phyloP scores from a whole-genome alignment of 1,140 invertebrate species.

The Dendroctonus valens region DNA sequence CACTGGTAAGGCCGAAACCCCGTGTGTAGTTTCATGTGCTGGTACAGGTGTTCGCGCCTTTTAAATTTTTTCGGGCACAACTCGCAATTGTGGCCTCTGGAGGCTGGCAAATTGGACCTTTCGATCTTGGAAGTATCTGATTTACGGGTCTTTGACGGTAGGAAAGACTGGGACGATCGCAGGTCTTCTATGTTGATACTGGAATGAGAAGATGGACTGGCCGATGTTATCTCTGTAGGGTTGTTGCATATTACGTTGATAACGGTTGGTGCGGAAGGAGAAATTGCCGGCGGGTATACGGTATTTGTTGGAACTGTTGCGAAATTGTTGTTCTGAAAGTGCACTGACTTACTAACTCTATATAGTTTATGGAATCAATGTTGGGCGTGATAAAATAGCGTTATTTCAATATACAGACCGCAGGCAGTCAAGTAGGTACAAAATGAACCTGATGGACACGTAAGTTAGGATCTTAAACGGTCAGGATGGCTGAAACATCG shows the following conservation, averaged over 20 bases:
- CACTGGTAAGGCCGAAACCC: constrained; percentile 69
- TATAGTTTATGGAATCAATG: not conserved
- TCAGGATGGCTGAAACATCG: constrained; percentile 53
- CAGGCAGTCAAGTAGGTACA: too few relatives aligned
- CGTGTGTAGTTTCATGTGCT: constrained; percentile 64
- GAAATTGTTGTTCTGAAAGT: constrained; percentile 17
- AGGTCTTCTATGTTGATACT: constrained; percentile 27
- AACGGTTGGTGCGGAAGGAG: not conserved
- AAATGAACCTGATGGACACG: too few relatives aligned
- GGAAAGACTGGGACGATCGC: not conserved
- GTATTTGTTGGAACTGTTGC: constrained; percentile 1
- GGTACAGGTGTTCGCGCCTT: constrained; percentile 60
- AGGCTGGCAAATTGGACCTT: constrained; percentile 11
- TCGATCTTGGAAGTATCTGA: constrained; percentile 8
- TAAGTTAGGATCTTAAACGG: too few relatives aligned
- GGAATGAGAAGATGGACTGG: not conserved
- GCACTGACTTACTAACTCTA: too few relatives aligned
- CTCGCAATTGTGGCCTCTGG: constrained; percentile 52
- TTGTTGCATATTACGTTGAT: constrained; percentile 17
- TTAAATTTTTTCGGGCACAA: constrained; percentile 61
- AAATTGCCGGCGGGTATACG: constrained; percentile 2
- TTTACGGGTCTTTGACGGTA: not conserved
- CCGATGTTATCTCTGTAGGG: not conserved
- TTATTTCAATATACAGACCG: too few relatives aligned
- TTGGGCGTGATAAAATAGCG: too few relatives aligned